Percentiles rank a stretch among this genome's conserved stretches.
Conservation (phyloP, 1,140 invertebrate genomes). For the Nasonia vitripennis region DNA sequence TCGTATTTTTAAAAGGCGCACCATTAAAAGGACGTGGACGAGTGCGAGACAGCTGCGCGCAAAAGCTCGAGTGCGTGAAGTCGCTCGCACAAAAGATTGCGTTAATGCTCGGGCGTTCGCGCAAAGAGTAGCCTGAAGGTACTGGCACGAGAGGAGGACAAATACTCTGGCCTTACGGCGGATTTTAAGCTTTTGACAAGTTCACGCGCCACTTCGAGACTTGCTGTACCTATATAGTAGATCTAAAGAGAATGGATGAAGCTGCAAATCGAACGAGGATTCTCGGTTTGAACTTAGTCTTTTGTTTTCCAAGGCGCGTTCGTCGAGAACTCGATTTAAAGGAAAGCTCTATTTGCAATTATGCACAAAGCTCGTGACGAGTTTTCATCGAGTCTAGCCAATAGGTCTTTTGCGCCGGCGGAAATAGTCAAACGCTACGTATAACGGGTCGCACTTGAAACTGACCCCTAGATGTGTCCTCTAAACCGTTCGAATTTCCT, state of each 20-base stretch:
- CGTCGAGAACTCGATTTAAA: no score
- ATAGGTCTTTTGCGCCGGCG: no score
- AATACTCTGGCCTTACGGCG: not conserved
- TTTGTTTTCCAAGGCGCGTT: no score
- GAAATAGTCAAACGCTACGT: no score
- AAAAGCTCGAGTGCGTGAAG: not conserved
- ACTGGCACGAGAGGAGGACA: not conserved
- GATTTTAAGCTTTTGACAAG: not conserved
- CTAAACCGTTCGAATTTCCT: not conserved
- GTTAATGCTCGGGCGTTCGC: not conserved
- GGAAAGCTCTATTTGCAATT: no score
- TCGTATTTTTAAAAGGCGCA: not conserved
- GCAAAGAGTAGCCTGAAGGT: not conserved
- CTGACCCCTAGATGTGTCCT: not conserved
- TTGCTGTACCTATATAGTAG: not conserved
- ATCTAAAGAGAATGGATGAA: no score
- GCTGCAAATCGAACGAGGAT: no score
- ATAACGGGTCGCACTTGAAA: no score
- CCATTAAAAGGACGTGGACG: not conserved
- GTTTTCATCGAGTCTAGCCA: no score
- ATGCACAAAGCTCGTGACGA: no score
- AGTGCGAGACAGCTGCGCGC: not conserved
- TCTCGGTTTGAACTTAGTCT: not conserved
- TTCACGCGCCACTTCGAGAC: not conserved
- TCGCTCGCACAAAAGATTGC: not conserved